A percentile compares a stretch with the other conserved stretches of the same genome.
phyloP scores from a whole-genome alignment of 2,113 vertebrate species.

The Speoplatyrhinus poulsoni region DNA sequence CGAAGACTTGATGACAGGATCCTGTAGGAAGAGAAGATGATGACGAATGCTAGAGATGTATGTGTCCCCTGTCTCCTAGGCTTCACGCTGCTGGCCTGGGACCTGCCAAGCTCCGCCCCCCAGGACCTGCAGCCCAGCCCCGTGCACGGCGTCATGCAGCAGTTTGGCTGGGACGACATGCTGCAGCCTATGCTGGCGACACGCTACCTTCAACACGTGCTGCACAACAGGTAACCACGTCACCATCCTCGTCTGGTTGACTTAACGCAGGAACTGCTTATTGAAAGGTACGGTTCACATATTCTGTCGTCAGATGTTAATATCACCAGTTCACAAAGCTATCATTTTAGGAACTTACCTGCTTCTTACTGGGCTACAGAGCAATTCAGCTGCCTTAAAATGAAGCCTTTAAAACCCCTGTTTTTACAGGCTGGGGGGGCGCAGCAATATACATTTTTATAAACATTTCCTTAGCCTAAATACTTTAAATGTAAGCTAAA shows the following conservation, averaged over 20 bases:
- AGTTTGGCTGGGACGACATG: slow-evolving; percentile 97
- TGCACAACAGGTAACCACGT: slow-evolving; percentile 85
- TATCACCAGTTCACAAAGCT: too few relatives aligned
- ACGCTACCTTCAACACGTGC: slow-evolving; percentile 89
- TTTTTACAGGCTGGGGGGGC: too few relatives aligned
- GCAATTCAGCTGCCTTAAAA: too few relatives aligned
- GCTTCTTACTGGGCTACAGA: too few relatives aligned
- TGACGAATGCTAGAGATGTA: background rate
- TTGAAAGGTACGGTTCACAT: too few relatives aligned
- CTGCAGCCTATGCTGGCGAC: slow-evolving; percentile 87
- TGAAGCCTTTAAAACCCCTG: too few relatives aligned
- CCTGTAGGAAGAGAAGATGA: background rate
- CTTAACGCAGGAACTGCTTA: background rate
- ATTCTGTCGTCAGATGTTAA: too few relatives aligned
- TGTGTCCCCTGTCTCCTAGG: slow-evolving; percentile 71
- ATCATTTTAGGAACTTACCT: too few relatives aligned
- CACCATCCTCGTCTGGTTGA: background rate
- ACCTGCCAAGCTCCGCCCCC: slow-evolving; percentile 86
- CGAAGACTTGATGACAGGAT: background rate
- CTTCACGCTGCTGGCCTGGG: slow-evolving; percentile 90
- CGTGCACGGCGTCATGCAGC: slow-evolving; percentile 84
- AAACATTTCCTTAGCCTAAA: too few relatives aligned
- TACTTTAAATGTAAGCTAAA: too few relatives aligned
- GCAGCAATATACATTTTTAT: too few relatives aligned
- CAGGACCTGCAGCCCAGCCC: slow-evolving; percentile 91